A percentile compares a stretch with the other conserved stretches of the same genome.
Evolutionary conservation across 2,113 vertebrate genomes (phyloP).

Genomic region (Coreoperca whiteheadi): DNA sequence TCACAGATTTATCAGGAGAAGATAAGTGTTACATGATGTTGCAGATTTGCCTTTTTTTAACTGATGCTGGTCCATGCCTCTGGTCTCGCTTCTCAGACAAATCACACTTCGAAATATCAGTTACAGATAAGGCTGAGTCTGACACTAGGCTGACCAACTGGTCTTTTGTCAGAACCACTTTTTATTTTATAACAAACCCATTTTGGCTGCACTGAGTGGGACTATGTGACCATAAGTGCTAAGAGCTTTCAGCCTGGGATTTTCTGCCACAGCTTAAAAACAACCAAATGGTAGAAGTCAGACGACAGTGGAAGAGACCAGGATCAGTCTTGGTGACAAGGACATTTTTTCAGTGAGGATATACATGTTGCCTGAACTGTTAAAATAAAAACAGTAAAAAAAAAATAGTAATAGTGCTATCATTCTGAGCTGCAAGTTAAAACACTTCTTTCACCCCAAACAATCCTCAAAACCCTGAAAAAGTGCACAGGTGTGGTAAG

Average conservation of each 20-base stretch:
- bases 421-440: not conserved
- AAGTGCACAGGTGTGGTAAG: not conserved
- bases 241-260: not conserved
- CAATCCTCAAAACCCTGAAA: not conserved
- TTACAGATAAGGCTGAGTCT: not conserved
- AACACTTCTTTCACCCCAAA: too few relatives aligned
- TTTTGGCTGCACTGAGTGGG: not conserved
- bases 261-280: not conserved
- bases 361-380: too few relatives aligned
- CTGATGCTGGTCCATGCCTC: constrained; percentile 59
- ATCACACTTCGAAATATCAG: not conserved
- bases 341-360: not conserved
- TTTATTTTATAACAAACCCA: not conserved
- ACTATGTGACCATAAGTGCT: not conserved
- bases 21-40: constrained; percentile 10
- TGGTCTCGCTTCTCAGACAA: constrained; percentile 12
- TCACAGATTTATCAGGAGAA: constrained; percentile 22
- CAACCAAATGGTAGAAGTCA: not conserved
- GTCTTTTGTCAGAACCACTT: not conserved
- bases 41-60: constrained; percentile 3
- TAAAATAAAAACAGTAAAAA: too few relatives aligned
- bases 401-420: not conserved
- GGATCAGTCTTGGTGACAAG: constrained; percentile 28
- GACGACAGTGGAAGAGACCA: constrained; percentile 46
- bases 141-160: not conserved